A percentile compares a stretch with the other conserved stretches of the same genome.
phyloP scores from a whole-genome alignment of 2,888 invertebrate species.

The Ophioninae sp. region DNA sequence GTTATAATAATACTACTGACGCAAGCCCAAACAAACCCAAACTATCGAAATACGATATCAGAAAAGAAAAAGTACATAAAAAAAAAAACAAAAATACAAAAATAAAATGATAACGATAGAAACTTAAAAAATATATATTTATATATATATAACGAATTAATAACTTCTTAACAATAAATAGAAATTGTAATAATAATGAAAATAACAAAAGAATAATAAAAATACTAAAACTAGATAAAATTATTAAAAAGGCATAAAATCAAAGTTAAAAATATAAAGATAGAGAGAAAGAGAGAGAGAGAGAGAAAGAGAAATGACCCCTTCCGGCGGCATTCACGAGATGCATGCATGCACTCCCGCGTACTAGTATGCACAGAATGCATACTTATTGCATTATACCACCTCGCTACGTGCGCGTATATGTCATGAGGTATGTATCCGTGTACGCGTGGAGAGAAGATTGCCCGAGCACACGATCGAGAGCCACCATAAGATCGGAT shows the following conservation, averaged over 20 bases:
- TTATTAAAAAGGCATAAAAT: no score
- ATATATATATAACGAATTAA: no score
- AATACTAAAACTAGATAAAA: no score
- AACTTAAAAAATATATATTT: no score
- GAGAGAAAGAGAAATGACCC: background rate
- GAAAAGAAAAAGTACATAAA: background rate
- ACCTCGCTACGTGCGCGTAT: background rate
- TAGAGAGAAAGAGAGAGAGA: background rate
- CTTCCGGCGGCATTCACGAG: slow-evolving; percentile 14
- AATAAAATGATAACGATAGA: no score
- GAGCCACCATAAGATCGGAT: slow-evolving; percentile 52
- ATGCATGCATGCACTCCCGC: slow-evolving; percentile 50
- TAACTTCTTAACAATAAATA: no score
- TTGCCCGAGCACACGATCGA: slow-evolving; percentile 44
- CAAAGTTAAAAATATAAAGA: background rate
- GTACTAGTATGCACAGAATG: slow-evolving; percentile 20
- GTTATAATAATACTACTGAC: background rate
- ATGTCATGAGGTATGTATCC: background rate
- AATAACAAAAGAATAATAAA: no score
- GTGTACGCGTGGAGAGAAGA: background rate
- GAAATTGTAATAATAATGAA: no score
- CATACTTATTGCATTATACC: slow-evolving; percentile 28
- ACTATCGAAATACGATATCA: background rate
- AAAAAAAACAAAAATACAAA: no score
- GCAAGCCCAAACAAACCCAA: no score